phyloP scores from a whole-genome alignment of 2,797 vertebrate species.

The Mastacembelus armatus region DNA sequence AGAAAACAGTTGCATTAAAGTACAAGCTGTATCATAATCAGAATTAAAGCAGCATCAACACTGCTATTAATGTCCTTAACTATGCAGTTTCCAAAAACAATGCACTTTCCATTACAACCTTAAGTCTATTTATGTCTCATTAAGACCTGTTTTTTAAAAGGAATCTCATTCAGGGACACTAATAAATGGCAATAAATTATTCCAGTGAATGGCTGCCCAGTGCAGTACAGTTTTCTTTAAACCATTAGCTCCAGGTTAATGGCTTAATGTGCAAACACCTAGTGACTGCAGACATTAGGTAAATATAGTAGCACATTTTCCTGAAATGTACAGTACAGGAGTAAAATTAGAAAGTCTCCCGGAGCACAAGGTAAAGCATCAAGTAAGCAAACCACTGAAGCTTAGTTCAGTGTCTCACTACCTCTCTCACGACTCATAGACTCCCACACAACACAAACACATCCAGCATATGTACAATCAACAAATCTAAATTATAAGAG shows the following conservation, averaged over 20 bases:
- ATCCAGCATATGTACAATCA: background rate
- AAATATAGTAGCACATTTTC: background rate
- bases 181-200: background rate
- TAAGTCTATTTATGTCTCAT: background rate
- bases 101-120: background rate
- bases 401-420: background rate
- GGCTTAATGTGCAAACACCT: background rate
- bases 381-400: background rate
- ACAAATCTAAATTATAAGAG: conserved; percentile 41
- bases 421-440: conserved; percentile 18
- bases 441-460: conserved; percentile 1
- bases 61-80: no score
- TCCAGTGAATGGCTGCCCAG: background rate
- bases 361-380: background rate
- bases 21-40: background rate
- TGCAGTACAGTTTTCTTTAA: background rate
- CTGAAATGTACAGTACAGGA: no score
- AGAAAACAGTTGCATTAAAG: background rate
- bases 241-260: background rate
- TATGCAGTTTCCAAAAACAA: no score
- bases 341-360: background rate
- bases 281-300: background rate
- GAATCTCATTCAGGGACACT: background rate
- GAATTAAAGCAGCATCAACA: no score
- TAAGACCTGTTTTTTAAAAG: background rate